Base-by-base conservation (phyloP, 2,888 invertebrate species). In the Torymus tubicola region DNA sequence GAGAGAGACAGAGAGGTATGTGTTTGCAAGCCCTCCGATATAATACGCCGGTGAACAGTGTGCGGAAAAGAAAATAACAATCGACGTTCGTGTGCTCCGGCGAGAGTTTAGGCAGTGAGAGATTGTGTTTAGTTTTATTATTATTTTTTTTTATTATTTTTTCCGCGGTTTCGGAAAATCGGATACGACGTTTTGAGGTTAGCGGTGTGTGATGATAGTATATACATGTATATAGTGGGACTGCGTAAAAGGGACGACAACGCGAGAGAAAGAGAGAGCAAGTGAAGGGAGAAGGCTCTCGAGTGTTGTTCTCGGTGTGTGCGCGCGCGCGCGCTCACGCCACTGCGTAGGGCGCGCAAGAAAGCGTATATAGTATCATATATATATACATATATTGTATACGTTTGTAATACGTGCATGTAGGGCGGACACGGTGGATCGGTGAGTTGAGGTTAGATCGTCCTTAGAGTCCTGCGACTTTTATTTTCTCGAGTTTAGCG, bases 381-480 rank as follows among this genome's bases (percentile, higher is more conserved):
- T n/a, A 18, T 21, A 4, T 61, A 71, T 21, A 4, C 52, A 71
- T 21, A 24, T 58, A 57, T 21, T 60, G 42, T 69, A 18, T 60
- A 58, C n/a, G 69, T 61, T 11, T 31, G 53, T 61, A 55, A 42
- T 63, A 31, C 16, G 52, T 60, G 21, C 18, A 61, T n/a, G 57
- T 57, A 18, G 14, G 24, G 18, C 14, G 18, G 24, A 16, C 52
- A 16, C 52, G 1, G 16, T 21, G 63, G 18, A 31, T 57, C 21
- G 50, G 61, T 21, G 61, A 24, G 72, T 72, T 78, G 72, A 78
- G 72, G 78, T 78, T 68, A 78, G 72, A 78, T 71, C 31, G 21
- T 75, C 76, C 68, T 76, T 61, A 16, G n/a, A 42, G 42, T 42
- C 42, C 42, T 18, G 65, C 12, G 52, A 42, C 16, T 50, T n/a